Evolutionary conservation across 2,888 invertebrate genomes (phyloP).

Genomic region (Pilophorus perplexus): DNA sequence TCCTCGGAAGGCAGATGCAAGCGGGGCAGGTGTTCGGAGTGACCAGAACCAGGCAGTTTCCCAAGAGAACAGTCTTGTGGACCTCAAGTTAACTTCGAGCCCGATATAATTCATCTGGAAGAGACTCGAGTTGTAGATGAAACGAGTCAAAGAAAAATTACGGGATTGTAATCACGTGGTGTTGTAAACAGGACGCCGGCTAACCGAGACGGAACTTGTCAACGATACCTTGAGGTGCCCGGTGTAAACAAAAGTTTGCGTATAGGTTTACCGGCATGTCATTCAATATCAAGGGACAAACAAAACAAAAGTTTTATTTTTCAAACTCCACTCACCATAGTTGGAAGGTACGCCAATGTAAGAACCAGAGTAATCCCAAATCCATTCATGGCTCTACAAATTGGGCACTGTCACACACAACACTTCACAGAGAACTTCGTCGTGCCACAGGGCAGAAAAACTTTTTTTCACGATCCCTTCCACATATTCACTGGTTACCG

Average conservation of each 20-base stretch:
- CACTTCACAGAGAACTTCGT: constrained; percentile 31
- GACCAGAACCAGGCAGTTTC: constrained; percentile 25
- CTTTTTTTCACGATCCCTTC: constrained; percentile 33
- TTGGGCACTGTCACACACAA: constrained; percentile 37
- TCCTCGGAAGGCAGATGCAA: constrained; percentile 32
- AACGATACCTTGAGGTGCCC: not conserved
- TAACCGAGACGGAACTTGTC: constrained; percentile 28
- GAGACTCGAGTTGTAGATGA: too few species aligned
- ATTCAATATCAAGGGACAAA: not conserved
- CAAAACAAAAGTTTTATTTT: too few species aligned
- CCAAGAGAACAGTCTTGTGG: not conserved
- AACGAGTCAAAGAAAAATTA: not conserved
- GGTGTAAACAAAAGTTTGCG: constrained; percentile 18
- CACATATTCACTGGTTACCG: constrained; percentile 25
- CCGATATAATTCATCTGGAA: too few species aligned
- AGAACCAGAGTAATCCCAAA: constrained; percentile 37
- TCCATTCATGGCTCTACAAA: constrained; percentile 39
- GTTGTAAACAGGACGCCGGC: constrained; percentile 12
- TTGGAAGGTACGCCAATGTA: constrained; percentile 25
- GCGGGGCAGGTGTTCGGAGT: constrained; percentile 27
- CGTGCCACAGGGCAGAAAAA: constrained; percentile 35
- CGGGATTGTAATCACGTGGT: constrained; percentile 11
- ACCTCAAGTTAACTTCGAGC: not conserved
- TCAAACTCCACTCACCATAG: constrained; percentile 28
- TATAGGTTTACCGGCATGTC: constrained; percentile 8